A percentile compares a stretch with the other conserved stretches of the same genome.
Evolutionary conservation across 1,140 invertebrate species (phyloP).

Genomic region (Ceratina australensis): DNA sequence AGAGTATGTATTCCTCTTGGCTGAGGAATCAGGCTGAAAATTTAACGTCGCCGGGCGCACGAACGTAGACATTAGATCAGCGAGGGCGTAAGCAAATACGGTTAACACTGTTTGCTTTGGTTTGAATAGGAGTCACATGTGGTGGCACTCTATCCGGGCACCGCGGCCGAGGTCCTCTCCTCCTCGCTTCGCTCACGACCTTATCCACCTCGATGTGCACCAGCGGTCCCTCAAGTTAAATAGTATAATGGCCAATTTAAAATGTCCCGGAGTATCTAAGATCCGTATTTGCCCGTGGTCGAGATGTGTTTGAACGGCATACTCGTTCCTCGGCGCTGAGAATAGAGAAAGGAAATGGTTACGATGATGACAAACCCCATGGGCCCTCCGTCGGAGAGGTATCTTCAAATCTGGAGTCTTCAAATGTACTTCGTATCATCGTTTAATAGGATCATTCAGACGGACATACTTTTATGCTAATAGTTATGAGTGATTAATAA

Average conservation of each 20-base stretch:
- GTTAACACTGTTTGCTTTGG: slow-evolving; percentile 74
- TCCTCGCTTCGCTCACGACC: slow-evolving; percentile 41
- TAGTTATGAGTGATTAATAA: not conserved
- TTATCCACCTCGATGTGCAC: slow-evolving; percentile 49
- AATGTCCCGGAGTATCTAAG: slow-evolving; percentile 75
- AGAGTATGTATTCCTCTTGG: too few species aligned
- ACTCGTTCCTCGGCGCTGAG: slow-evolving; percentile 62
- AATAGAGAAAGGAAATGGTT: slow-evolving; percentile 65
- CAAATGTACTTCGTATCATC: slow-evolving; percentile 1
- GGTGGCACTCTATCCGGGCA: slow-evolving; percentile 57
- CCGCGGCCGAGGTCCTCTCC: slow-evolving; percentile 47
- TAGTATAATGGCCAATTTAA: slow-evolving; percentile 80
- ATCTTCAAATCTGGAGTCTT: slow-evolving; percentile 37
- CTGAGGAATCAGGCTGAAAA: slow-evolving; percentile 33
- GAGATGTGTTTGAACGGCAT: slow-evolving; percentile 71
- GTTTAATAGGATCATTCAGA: slow-evolving; percentile 1
- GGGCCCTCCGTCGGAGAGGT: slow-evolving; percentile 62
- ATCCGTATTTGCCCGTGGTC: slow-evolving; percentile 73
- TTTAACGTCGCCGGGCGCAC: slow-evolving; percentile 49
- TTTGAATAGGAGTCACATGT: slow-evolving; percentile 70
- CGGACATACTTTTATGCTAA: too few species aligned
- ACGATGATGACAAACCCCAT: slow-evolving; percentile 59
- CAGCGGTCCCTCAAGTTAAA: slow-evolving; percentile 77
- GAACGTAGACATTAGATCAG: slow-evolving; percentile 69
- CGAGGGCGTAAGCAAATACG: slow-evolving; percentile 73